phyloP scores from a whole-genome alignment of 2,113 vertebrate genomes.

The Pycnonotus jocosus region DNA sequence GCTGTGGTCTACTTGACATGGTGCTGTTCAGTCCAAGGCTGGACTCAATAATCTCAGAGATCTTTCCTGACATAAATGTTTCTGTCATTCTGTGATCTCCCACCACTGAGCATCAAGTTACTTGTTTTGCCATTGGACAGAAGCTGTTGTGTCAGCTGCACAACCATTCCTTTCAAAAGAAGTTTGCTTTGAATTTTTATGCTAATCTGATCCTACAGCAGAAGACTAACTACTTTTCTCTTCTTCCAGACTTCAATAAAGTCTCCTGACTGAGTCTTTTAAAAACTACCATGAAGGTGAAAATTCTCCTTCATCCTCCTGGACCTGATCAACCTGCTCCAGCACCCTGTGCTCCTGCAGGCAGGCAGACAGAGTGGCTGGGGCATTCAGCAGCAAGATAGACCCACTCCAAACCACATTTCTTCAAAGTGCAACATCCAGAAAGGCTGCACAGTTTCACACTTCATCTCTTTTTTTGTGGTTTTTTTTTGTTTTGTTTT shows the following conservation, averaged over 20 bases:
- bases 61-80: background rate
- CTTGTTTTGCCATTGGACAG: background rate
- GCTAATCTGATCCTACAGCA: background rate
- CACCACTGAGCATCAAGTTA: background rate
- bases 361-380: background rate
- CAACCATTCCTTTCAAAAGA: background rate
- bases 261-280: background rate
- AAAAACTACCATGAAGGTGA: background rate
- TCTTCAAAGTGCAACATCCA: background rate
- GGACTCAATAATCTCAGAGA: background rate
- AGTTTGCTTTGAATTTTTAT: background rate
- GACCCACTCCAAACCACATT: background rate
- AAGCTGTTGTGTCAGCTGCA: background rate
- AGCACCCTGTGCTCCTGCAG: fast-evolving
- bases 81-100: background rate
- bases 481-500: no score
- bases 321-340: background rate
- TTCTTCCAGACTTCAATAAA: background rate
- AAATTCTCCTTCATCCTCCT: background rate
- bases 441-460: background rate
- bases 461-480: no score
- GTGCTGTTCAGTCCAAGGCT: background rate
- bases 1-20: background rate
- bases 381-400: fast-evolving
- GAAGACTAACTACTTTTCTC: background rate